Evolutionary conservation across 2,113 vertebrate species (phyloP).

Genomic region (Lucifuga dentata): DNA sequence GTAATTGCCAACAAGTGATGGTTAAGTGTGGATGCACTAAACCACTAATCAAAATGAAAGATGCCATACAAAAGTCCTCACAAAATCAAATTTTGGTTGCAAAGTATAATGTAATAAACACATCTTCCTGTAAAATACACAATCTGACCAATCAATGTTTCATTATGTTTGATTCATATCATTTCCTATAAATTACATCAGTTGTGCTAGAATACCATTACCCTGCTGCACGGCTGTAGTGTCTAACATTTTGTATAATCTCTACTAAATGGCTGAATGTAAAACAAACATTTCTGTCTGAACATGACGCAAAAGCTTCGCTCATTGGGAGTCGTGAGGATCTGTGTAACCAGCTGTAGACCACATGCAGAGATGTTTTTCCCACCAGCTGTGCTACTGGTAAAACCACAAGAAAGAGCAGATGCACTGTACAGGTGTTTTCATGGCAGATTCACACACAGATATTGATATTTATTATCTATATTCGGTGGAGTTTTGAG

Average conservation of each 20-base stretch:
- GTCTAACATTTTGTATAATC: too few species aligned
- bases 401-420: slow-evolving; percentile 63
- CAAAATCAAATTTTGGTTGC: not conserved
- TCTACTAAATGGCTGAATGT: not conserved
- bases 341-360: slow-evolving; percentile 18
- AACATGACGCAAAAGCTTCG: not conserved
- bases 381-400: slow-evolving; percentile 53
- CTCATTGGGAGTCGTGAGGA: slow-evolving; percentile 1
- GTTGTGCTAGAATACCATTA: too few species aligned
- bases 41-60: too few species aligned
- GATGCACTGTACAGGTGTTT: slow-evolving; percentile 23
- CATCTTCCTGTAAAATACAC: not conserved
- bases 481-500: not conserved
- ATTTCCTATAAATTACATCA: not conserved
- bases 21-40: too few species aligned
- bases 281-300: not conserved
- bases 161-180: not conserved
- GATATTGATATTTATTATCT: not conserved
- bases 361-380: slow-evolving; percentile 44
- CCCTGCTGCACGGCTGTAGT: too few species aligned
- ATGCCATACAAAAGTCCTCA: too few species aligned
- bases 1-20: too few species aligned
- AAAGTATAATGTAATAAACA: not conserved
- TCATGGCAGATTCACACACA: not conserved
- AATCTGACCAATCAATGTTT: not conserved